Evolutionary conservation across 2,113 vertebrate genomes (phyloP), one percentile per base, ranked within the genome.

Genomic region (Anhinga anhinga): DNA sequence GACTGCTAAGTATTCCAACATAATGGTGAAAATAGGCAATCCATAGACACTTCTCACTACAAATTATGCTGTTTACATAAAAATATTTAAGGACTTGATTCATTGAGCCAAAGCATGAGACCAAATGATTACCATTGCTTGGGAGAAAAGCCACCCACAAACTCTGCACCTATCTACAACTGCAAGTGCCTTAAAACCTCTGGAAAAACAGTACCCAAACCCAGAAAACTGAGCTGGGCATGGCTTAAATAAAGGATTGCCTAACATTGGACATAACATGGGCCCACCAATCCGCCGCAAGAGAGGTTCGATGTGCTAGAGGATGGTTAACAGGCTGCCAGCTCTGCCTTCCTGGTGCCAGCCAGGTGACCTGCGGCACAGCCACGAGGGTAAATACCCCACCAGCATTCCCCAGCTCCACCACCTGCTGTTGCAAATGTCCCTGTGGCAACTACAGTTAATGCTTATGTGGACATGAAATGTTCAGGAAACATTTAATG

Each of bases 401-500:
- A 30, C 20, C 92, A 84, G 63, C 42, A 32, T 4, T 38, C 55
- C 38, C 61, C 56, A 71, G 3, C 72, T 63, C 76, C 83, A 71
- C 23, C 7, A 3, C 34, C 67, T 32, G 44, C 83, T 82, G 32
- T 4, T 23, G 15, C 40, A 42, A 44, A 11, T 4, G 29, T 61
- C 94, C 95, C 89, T 26, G 7, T 9, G 93, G 94, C 83, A 85
- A 95, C 61, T 3, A 16, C 22, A 62, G 66, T n/a, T 47, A 85
- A 53, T 55, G 73, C 93, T 85, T 66, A 93, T 0, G 7, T 80
- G 96, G 93, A 92, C 82, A 52, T 2, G 0, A 87, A 96, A 73
- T 7, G 58, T 66, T 93, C 69, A 49, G 94, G 86, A 95, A 97
- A 89, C 50, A 85, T 82, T 94, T 85, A 73, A 95, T 82, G 81